A percentile compares a stretch with the other conserved stretches of the same genome.
These are phyloP conservation scores for Nasonia vitripennis DNA, from an alignment of 1,140 invertebrate species.

Conservation along the genomic window DNA sequence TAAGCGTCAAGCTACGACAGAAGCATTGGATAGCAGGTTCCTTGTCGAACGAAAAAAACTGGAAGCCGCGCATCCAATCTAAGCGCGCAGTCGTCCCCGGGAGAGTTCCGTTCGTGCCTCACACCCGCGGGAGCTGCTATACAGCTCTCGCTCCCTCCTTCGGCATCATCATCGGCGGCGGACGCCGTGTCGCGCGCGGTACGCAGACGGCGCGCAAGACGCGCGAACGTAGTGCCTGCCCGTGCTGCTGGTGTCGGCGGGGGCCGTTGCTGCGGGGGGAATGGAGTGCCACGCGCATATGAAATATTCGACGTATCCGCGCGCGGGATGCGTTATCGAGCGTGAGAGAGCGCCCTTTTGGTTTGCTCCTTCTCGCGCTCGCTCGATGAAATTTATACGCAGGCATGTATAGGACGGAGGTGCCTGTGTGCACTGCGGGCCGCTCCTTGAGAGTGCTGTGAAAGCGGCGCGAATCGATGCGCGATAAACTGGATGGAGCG, in stretches of 20 bases:
- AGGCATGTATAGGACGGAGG: background rate
- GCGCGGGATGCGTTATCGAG: slow-evolving; percentile 12
- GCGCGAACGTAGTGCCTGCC: slow-evolving; percentile 44
- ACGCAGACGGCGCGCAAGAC: background rate
- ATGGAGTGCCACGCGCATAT: slow-evolving; percentile 60
- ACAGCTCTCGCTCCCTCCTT: too few relatives aligned
- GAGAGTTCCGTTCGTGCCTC: background rate
- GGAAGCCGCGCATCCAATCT: background rate
- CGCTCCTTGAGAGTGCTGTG: too few relatives aligned
- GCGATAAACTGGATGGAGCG: background rate
- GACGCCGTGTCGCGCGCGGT: background rate
- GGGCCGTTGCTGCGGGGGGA: slow-evolving; percentile 53
- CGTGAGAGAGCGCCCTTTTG: background rate
- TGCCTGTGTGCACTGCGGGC: too few relatives aligned
- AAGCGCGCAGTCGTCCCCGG: background rate
- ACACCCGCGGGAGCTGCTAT: background rate
- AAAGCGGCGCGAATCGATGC: slow-evolving; percentile 43
- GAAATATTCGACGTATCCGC: slow-evolving; percentile 64
- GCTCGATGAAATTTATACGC: slow-evolving; percentile 2
- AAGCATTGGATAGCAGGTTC: too few relatives aligned
- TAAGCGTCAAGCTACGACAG: too few relatives aligned
- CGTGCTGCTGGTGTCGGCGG: too few relatives aligned
- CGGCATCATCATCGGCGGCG: background rate
- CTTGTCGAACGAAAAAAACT: background rate
- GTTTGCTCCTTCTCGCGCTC: background rate